Percentiles rank a stretch among this genome's conserved stretches.
Conservation (phyloP, 1,140 invertebrate genomes). For the Drosophila grimshawi region DNA sequence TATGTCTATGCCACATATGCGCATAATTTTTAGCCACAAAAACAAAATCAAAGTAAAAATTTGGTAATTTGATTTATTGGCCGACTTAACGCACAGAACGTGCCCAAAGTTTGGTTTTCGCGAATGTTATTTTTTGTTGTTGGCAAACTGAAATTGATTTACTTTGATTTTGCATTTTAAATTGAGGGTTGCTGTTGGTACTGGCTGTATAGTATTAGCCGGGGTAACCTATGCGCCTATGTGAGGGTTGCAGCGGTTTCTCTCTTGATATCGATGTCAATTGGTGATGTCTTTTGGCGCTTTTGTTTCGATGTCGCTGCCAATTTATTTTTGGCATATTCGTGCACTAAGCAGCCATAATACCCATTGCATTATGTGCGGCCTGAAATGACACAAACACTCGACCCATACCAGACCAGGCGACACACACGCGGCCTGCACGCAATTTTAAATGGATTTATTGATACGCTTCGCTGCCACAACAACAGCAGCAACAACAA, state of each 20-base stretch:
- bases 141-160: slow-evolving; percentile 78
- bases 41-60: slow-evolving; percentile 54
- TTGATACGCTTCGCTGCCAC: slow-evolving; percentile 73
- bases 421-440: slow-evolving; percentile 66
- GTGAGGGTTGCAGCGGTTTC: slow-evolving; percentile 23
- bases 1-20: slow-evolving; percentile 58
- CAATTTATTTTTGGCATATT: slow-evolving; percentile 77
- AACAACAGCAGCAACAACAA: slow-evolving; percentile 56
- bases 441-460: slow-evolving; percentile 83
- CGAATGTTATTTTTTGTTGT: slow-evolving; percentile 49
- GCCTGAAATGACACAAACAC: slow-evolving; percentile 58
- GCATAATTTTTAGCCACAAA: slow-evolving; percentile 58
- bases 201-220: slow-evolving; percentile 28
- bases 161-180: slow-evolving; percentile 84
- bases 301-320: slow-evolving; percentile 75
- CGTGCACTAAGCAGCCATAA: slow-evolving; percentile 76
- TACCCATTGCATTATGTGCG: slow-evolving; percentile 75
- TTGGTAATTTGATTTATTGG: slow-evolving; percentile 81
- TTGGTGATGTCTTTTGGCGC: slow-evolving; percentile 68
- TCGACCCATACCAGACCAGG: slow-evolving; percentile 38
- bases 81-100: slow-evolving; percentile 62
- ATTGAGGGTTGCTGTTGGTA: slow-evolving; percentile 61
- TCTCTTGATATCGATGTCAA: slow-evolving; percentile 63
- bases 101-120: slow-evolving; percentile 38
- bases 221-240: slow-evolving; percentile 21